Conservation (phyloP, 2,113 vertebrate species). For the Melozone crissalis region DNA sequence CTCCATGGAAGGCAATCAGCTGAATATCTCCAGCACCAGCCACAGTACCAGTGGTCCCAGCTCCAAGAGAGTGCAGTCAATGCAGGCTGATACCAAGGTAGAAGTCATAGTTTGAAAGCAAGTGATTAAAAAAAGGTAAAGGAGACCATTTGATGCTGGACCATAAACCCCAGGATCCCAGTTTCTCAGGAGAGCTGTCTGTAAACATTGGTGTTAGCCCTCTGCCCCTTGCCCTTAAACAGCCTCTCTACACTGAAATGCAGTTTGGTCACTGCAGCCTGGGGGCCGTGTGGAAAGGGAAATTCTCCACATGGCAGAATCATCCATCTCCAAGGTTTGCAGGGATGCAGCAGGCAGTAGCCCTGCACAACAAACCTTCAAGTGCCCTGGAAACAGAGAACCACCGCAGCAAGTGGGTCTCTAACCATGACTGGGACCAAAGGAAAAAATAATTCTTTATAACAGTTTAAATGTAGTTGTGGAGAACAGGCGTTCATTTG, state of each 20-base stretch:
- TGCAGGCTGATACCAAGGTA: background rate
- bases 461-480: conserved; percentile 60
- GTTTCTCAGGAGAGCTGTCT: background rate
- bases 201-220: background rate
- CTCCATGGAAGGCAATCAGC: conserved; percentile 17
- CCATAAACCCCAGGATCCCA: background rate
- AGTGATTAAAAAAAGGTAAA: background rate
- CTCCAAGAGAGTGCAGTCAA: background rate
- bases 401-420: background rate
- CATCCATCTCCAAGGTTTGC: background rate
- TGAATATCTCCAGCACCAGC: conserved; percentile 25
- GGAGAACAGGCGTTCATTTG: conserved; percentile 62
- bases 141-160: background rate
- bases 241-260: background rate
- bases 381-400: background rate
- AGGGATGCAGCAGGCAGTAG: background rate
- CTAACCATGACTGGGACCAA: background rate
- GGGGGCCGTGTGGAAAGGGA: background rate
- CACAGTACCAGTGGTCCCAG: background rate
- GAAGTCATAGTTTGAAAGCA: background rate
- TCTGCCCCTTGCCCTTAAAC: background rate
- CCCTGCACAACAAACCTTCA: background rate
- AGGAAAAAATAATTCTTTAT: conserved; percentile 14
- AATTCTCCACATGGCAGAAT: background rate
- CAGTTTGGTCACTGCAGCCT: background rate